phyloP scores from a whole-genome alignment of 2,888 invertebrate genomes.

The Iphiclides podalirius region DNA sequence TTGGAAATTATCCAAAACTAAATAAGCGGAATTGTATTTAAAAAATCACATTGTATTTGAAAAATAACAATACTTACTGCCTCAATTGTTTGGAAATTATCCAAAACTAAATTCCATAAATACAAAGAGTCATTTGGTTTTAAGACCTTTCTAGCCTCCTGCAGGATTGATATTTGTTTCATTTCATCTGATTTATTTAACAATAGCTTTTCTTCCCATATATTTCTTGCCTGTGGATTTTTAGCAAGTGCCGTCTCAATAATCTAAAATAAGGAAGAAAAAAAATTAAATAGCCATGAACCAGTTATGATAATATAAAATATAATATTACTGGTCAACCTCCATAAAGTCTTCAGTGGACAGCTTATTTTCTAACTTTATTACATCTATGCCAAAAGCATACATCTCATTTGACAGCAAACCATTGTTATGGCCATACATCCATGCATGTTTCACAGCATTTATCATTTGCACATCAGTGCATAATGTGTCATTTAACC shows the following conservation, averaged over 20 bases:
- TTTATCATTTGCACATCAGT: conserved; percentile 51
- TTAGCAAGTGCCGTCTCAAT: conserved; percentile 49
- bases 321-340: no score
- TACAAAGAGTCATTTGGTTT: conserved; percentile 49
- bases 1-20: no score
- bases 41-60: no score
- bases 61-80: conserved; percentile 50
- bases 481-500: conserved; percentile 46
- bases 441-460: conserved; percentile 65
- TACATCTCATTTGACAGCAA: conserved; percentile 63
- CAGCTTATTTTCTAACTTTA: conserved; percentile 54
- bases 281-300: no score
- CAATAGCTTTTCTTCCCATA: conserved; percentile 63
- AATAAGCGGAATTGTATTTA: no score
- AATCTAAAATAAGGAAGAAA: conserved; percentile 46
- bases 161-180: conserved; percentile 49
- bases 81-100: conserved; percentile 50
- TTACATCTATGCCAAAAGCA: conserved; percentile 59
- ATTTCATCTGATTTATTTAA: conserved; percentile 55
- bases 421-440: conserved; percentile 57
- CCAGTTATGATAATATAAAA: no score
- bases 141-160: conserved; percentile 54
- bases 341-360: conserved; percentile 47
- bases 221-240: conserved; percentile 44
- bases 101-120: conserved; percentile 58